Percentiles rank a stretch among this genome's conserved stretches.
These are phyloP conservation scores for Geotrupes spiniger DNA, from an alignment of 2,888 invertebrate genomes.

Conservation along the genomic window DNA sequence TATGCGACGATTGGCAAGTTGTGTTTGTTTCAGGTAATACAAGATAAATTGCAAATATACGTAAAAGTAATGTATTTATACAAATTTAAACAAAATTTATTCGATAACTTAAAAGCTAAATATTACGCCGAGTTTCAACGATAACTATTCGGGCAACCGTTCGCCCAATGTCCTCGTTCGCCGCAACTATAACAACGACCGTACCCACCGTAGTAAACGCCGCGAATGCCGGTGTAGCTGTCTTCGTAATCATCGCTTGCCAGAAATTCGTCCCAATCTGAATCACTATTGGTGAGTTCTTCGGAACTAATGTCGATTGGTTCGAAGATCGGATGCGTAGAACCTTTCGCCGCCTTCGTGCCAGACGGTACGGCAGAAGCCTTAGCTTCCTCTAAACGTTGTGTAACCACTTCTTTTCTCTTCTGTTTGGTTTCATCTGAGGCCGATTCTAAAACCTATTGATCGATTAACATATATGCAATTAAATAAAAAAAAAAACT, in stretches of 20 bases:
- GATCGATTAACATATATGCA: not conserved
- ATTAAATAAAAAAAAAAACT: conserved; percentile 2
- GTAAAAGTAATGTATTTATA: no score
- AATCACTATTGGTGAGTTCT: conserved; percentile 12
- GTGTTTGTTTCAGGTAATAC: no score
- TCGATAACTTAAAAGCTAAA: no score
- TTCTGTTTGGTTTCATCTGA: conserved; percentile 59
- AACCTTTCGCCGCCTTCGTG: no score
- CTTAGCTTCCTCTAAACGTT: conserved; percentile 54
- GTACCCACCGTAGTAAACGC: conserved; percentile 60
- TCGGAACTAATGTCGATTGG: conserved; percentile 24
- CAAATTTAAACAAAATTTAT: no score
- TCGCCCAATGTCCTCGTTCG: conserved; percentile 54
- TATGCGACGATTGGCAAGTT: no score
- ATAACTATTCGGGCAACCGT: conserved; percentile 35
- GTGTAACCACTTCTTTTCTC: conserved; percentile 55
- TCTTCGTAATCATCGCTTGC: conserved; percentile 12
- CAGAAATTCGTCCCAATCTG: conserved; percentile 1
- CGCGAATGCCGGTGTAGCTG: conserved; percentile 44
- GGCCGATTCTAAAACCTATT: conserved; percentile 61
- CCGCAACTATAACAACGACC: conserved; percentile 60
- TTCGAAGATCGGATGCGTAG: not conserved
- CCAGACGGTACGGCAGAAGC: no score
- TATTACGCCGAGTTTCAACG: no score
- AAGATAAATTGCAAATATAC: no score